These are phyloP conservation scores for Phataginus tetradactyla DNA, from an alignment of 2,797 vertebrate species.

Conservation along the genomic window DNA sequence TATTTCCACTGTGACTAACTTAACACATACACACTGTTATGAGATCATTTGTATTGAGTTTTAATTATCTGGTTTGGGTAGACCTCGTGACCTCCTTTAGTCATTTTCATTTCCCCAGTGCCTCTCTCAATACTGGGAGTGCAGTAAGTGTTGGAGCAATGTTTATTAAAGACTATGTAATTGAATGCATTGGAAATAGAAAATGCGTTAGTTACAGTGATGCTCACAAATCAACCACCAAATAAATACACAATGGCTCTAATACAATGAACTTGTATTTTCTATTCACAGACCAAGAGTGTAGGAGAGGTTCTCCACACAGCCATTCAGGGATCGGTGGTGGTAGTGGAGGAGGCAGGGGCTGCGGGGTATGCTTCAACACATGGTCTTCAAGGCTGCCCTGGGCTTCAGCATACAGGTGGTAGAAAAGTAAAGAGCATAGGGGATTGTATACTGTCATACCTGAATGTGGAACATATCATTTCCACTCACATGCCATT, in stretches of 20 bases:
- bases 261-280: not conserved
- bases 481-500: not conserved
- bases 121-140: not conserved
- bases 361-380: not conserved
- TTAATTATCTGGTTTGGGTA: constrained; percentile 51
- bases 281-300: not conserved
- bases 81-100: constrained; percentile 28
- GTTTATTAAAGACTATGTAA: constrained; percentile 37
- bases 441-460: too few relatives aligned
- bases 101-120: constrained; percentile 44
- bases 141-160: constrained; percentile 27
- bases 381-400: not conserved
- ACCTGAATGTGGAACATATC: not conserved
- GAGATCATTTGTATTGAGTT: constrained; percentile 31
- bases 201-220: not conserved
- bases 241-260: not conserved
- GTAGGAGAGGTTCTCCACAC: not conserved
- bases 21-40: not conserved
- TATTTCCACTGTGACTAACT: constrained; percentile 22
- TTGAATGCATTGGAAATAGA: not conserved
- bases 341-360: too few relatives aligned
- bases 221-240: not conserved
- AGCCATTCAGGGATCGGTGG: not conserved
- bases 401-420: not conserved
- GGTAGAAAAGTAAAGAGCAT: not conserved